phyloP scores from a whole-genome alignment of 2,797 vertebrate genomes.

The Falco novaeseelandiae region DNA sequence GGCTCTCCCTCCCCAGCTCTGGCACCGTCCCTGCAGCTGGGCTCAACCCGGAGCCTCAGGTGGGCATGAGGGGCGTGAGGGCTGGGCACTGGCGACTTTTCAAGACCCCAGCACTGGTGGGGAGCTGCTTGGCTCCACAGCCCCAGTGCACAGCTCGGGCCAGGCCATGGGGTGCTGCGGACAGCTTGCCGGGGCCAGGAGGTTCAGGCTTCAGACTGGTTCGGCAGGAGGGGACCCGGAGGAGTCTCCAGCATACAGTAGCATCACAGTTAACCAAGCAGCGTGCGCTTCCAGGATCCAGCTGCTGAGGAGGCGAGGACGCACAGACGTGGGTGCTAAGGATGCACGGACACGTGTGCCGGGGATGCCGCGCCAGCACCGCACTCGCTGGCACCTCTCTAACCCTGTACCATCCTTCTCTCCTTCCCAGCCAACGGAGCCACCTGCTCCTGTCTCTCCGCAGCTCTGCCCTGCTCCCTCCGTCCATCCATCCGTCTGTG shows the following conservation, averaged over 20 bases:
- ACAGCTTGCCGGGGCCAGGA: not conserved
- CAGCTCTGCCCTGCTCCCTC: conserved; percentile 24
- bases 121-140: conserved; percentile 11
- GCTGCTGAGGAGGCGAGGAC: not conserved
- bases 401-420: conserved; percentile 1
- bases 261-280: not conserved
- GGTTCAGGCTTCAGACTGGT: not conserved
- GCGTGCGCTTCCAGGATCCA: not conserved
- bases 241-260: not conserved
- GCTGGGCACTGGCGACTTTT: not conserved
- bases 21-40: rapidly evolving
- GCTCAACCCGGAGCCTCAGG: not conserved
- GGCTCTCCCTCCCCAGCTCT: not conserved
- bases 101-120: not conserved
- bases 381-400: not conserved
- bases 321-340: not conserved
- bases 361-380: not conserved
- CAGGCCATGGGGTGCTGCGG: not conserved
- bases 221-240: rapidly evolving
- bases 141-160: not conserved
- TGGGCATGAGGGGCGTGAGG: not conserved
- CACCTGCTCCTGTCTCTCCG: conserved; percentile 27
- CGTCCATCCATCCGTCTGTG: not conserved
- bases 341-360: rapidly evolving
- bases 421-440: conserved; percentile 64